These are phyloP conservation scores for Ligdia adustata DNA, from an alignment of 2,888 invertebrate genomes.

Conservation along the genomic window DNA sequence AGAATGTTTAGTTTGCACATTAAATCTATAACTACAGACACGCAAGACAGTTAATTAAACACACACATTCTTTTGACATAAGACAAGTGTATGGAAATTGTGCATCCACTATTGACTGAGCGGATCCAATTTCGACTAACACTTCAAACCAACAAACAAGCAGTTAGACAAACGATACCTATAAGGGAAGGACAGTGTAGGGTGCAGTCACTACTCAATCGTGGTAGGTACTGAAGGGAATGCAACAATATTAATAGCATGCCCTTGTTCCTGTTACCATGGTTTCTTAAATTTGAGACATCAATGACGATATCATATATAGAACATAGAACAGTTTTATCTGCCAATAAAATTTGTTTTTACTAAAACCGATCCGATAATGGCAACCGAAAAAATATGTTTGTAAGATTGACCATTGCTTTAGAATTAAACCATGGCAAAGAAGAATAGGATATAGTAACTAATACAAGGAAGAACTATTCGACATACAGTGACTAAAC, in stretches of 20 bases:
- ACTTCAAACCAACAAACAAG: slow-evolving; percentile 46
- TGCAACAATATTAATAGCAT: slow-evolving; percentile 65
- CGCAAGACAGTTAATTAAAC: slow-evolving; percentile 1
- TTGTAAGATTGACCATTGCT: too few relatives aligned
- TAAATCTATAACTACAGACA: slow-evolving; percentile 3
- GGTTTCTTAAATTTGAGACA: slow-evolving; percentile 42
- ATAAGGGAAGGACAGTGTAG: slow-evolving; percentile 43
- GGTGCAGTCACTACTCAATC: slow-evolving; percentile 57
- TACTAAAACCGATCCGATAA: neutral
- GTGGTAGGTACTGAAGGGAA: slow-evolving; percentile 60
- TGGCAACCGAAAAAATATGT: too few relatives aligned
- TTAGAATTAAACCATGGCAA: slow-evolving; percentile 54
- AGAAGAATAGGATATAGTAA: slow-evolving; percentile 21
- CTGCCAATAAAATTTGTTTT: neutral
- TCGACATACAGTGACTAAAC: slow-evolving; percentile 35
- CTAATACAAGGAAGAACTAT: slow-evolving; percentile 30
- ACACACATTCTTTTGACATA: slow-evolving; percentile 5
- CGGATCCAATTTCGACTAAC: slow-evolving; percentile 15
- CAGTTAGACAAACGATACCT: slow-evolving; percentile 33
- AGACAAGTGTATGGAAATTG: slow-evolving; percentile 6
- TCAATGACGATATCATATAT: neutral
- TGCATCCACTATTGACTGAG: neutral
- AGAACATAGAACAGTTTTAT: neutral
- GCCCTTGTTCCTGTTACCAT: slow-evolving; percentile 60
- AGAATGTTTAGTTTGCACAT: neutral